A percentile compares a stretch with the other conserved stretches of the same genome.
Evolutionary conservation across 2,797 vertebrate genomes (phyloP).

Genomic region (Coilia nasus): DNA sequence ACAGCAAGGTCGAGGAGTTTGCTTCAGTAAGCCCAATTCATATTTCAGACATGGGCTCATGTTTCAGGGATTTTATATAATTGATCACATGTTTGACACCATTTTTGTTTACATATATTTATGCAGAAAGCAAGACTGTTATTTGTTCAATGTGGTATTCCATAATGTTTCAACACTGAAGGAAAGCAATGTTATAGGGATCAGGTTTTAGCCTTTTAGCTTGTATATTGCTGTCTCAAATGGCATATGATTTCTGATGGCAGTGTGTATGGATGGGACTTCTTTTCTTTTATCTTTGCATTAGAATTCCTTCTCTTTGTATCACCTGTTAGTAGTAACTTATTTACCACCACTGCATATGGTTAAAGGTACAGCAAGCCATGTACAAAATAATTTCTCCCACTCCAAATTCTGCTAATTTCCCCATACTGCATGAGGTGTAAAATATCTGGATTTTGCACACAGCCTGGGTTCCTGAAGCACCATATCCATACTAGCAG

Average conservation of each 20-base stretch:
- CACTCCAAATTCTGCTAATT: no score
- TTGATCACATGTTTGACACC: background rate
- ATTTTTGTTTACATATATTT: background rate
- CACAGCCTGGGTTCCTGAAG: no score
- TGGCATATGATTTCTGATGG: background rate
- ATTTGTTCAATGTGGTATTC: background rate
- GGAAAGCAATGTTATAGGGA: no score
- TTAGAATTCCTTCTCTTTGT: background rate
- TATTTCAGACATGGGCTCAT: background rate
- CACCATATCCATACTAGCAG: no score
- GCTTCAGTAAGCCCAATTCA: background rate
- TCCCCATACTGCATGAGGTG: no score
- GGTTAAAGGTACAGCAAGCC: background rate
- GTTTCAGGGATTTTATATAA: background rate
- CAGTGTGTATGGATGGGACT: background rate
- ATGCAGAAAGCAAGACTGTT: background rate
- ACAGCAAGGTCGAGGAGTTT: background rate
- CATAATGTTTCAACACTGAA: background rate
- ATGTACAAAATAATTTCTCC: no score
- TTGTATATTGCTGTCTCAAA: background rate
- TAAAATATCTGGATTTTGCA: no score
- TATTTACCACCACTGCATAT: no score
- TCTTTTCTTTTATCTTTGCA: background rate
- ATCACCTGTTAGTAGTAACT: no score
- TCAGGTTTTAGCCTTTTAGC: no score